Base-by-base conservation (phyloP, 2,797 vertebrate species). In the Sebastes trivittatus region DNA sequence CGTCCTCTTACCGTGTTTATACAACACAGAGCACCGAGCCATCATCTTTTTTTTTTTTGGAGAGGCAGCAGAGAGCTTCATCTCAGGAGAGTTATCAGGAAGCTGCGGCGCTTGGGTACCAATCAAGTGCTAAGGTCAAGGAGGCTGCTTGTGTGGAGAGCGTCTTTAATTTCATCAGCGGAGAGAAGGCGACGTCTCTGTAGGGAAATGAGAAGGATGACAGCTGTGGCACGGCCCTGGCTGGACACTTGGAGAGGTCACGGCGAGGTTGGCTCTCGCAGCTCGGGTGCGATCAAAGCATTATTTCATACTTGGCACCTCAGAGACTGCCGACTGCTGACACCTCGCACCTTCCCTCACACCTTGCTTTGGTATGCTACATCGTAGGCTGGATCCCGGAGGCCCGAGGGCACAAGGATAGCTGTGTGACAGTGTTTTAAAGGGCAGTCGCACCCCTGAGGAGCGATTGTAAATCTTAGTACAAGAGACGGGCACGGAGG, bases 251-350 rank as follows among this genome's bases (percentile, higher is more conserved):
- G 72, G 68, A 69, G 83, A 86, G 91, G 91, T 89, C 91, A 76
- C 7, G 10, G 73, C 14, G 72, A 86, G 91, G 90, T 84, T 46
- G 72, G 77, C 72, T 80, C 81, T 76, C 38, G 77, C 75, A 69
- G 87, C 78, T 76, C 42, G 34, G 58, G 70, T 34, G 73, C 65
- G 88, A 90, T 90, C 88, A 87, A 89, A 90, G 91, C 86, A 73
- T 90, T 92, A 91, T 91, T 93, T 94, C 76, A 91, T 86, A 78
- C 64, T 78, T 86, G 91, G 91, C 92, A 90, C 89, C 89, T 91
- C 74, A 58, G 89, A 90, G 89, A 89, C 79, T 58, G 72, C 54
- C 29, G 38, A 77, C 79, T 58, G 82, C 74, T 23, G 80, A 84
- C 83, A 82, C 73, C 82, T 88, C 62, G 13, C 81, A 78, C 73